A percentile compares a stretch with the other conserved stretches of the same genome.
These are phyloP conservation scores for Axis porcinus DNA, from an alignment of 2,113 vertebrate genomes.

Conservation along the genomic window DNA sequence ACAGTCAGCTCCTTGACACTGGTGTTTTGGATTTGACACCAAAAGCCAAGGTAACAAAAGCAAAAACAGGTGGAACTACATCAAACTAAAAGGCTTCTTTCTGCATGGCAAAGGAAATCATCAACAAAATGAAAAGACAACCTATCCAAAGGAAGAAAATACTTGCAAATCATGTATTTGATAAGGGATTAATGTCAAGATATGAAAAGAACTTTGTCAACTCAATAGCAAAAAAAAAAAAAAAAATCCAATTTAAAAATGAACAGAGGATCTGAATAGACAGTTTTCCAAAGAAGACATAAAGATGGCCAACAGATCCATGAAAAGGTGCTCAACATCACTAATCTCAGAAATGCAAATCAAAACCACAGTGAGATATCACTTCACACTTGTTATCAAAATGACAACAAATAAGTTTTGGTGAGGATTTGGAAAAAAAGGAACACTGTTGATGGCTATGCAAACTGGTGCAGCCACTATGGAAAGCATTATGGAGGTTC, in stretches of 20 bases:
- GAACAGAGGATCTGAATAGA: background rate
- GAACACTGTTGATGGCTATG: background rate
- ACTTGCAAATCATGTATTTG: background rate
- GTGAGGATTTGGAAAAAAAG: background rate
- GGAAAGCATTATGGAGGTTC: background rate
- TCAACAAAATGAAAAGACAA: background rate
- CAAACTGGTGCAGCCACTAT: background rate
- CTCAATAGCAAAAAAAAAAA: background rate
- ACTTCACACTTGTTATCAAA: background rate
- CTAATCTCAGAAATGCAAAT: background rate
- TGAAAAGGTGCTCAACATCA: background rate
- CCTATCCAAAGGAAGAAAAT: background rate
- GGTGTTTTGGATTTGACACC: background rate
- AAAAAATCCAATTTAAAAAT: background rate
- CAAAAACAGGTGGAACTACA: background rate
- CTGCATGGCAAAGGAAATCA: background rate
- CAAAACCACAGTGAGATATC: background rate
- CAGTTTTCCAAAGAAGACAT: background rate
- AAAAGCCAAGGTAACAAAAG: background rate
- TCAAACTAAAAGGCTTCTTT: background rate
- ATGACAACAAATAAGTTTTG: background rate
- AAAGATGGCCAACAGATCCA: background rate
- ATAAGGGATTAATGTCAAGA: background rate
- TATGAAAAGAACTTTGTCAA: background rate
- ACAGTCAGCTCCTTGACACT: background rate